A percentile compares a stretch with the other conserved stretches of the same genome.
phyloP scores from a whole-genome alignment of 2,797 vertebrate genomes.

The Botia kubotai region DNA sequence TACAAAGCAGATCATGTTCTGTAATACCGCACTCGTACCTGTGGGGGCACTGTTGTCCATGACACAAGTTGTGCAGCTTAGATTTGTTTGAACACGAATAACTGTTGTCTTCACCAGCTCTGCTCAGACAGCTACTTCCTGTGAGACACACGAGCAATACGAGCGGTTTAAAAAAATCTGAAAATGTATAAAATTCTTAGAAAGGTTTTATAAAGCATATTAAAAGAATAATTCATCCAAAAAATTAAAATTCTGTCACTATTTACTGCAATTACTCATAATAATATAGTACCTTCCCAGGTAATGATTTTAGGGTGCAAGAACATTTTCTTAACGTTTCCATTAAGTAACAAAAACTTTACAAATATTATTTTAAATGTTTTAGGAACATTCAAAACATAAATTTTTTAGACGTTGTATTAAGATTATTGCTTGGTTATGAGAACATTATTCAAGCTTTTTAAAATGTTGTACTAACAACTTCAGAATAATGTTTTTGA shows the following conservation, averaged over 20 bases:
- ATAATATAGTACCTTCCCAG: background rate
- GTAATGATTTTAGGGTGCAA: no score
- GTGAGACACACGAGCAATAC: conserved; percentile 72
- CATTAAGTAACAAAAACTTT: no score
- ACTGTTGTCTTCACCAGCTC: conserved; percentile 70
- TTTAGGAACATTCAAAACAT: no score
- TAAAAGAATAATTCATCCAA: background rate
- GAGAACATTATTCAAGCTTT: no score
- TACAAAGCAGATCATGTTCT: background rate
- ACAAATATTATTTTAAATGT: no score
- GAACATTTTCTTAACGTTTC: no score
- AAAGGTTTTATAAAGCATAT: background rate
- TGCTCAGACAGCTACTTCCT: conserved; percentile 78
- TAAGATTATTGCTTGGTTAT: no score
- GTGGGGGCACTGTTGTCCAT: conserved; percentile 86
- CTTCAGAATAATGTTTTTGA: no score
- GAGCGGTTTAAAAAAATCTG: background rate
- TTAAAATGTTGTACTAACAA: no score
- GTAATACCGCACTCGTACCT: conserved; percentile 77
- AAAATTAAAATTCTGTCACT: no score
- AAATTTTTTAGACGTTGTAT: no score
- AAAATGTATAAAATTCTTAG: background rate
- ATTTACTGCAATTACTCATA: background rate
- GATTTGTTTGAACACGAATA: conserved; percentile 76
- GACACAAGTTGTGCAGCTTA: conserved; percentile 76